Evolutionary conservation across 1,140 invertebrate genomes (phyloP).

Genomic region (Leptopilina boulardi): DNA sequence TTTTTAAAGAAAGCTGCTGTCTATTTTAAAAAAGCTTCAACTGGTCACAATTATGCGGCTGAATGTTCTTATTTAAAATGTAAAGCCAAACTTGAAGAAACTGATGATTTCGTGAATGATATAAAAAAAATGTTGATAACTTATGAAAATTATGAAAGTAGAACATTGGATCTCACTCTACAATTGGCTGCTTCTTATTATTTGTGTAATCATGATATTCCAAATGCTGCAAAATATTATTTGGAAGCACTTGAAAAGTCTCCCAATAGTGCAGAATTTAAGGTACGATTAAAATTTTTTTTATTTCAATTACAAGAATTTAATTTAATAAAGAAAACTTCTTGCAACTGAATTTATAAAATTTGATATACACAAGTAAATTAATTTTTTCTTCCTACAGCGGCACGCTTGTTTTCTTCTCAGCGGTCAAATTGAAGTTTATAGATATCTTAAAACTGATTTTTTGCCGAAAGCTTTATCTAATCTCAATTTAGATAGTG

Average conservation of each 20-base stretch:
- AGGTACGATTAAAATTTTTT: neutral
- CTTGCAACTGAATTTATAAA: too few relatives aligned
- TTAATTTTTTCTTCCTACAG: neutral
- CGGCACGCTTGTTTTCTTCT: neutral
- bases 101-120: slow-evolving; percentile 17
- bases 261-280: neutral
- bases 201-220: slow-evolving; percentile 6
- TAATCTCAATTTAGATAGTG: neutral
- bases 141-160: neutral
- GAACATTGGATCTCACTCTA: neutral
- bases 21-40: slow-evolving; percentile 12
- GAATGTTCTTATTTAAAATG: neutral
- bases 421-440: neutral
- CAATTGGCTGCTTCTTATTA: slow-evolving; percentile 31
- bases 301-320: neutral
- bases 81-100: neutral
- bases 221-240: slow-evolving; percentile 1
- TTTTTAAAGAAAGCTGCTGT: slow-evolving; percentile 17
- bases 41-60: slow-evolving; percentile 16
- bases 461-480: neutral
- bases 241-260: slow-evolving; percentile 32
- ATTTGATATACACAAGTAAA: neutral
- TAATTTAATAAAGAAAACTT: neutral
- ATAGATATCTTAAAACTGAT: neutral
- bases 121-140: slow-evolving; percentile 7